Evolutionary conservation across 2,113 vertebrate species (phyloP).

Genomic region (Periophthalmus modestus): DNA sequence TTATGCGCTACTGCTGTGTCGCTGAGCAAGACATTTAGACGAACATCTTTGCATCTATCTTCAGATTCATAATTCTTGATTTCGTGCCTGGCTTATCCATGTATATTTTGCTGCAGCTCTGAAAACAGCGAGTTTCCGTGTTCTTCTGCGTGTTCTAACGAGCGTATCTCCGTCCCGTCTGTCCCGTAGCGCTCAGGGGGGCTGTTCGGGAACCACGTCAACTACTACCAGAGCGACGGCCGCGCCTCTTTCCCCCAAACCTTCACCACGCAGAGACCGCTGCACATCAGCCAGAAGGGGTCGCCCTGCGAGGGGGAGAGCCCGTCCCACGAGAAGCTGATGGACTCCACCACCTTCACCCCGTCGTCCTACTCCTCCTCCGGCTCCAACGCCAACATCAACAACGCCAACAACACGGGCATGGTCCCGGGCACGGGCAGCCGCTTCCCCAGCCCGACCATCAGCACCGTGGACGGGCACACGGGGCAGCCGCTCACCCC

Average conservation of each 20-base stretch:
- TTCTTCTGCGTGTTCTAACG: neutral
- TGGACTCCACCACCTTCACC: slow-evolving; percentile 97
- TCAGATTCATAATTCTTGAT: neutral
- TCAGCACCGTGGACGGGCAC: slow-evolving; percentile 89
- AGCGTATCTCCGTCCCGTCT: neutral
- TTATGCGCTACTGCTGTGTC: neutral
- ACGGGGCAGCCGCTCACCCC: slow-evolving; percentile 83
- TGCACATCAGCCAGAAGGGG: slow-evolving; percentile 94
- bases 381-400: slow-evolving; percentile 97
- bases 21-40: neutral
- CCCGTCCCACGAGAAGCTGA: slow-evolving; percentile 93
- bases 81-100: neutral
- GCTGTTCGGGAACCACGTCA: slow-evolving; percentile 96
- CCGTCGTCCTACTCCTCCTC: slow-evolving; percentile 96
- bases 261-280: slow-evolving; percentile 93
- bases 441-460: slow-evolving; percentile 82
- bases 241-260: slow-evolving; percentile 90
- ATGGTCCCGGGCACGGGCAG: slow-evolving; percentile 68
- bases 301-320: slow-evolving; percentile 89
- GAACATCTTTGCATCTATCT: neutral
- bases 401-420: slow-evolving; percentile 98
- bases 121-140: neutral
- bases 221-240: slow-evolving; percentile 92
- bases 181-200: slow-evolving; percentile 86
- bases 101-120: neutral